Conservation (phyloP, 2,888 invertebrate genomes). For the Protophormia terraenovae region DNA sequence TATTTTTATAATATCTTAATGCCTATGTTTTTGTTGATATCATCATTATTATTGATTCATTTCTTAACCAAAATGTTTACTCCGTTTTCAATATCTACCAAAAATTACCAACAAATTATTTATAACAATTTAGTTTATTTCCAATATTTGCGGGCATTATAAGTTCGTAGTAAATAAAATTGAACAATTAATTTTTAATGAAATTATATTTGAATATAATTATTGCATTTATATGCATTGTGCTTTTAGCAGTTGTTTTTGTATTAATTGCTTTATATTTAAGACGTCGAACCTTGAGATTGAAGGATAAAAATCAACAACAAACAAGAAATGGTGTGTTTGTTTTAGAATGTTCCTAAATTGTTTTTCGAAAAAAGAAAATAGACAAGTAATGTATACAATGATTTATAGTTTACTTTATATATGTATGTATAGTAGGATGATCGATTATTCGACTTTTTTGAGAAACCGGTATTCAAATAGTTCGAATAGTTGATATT, state of each 20-base stretch:
- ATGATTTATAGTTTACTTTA: too few relatives aligned
- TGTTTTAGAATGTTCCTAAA: not conserved
- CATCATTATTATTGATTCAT: not conserved
- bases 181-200: conserved; percentile 23
- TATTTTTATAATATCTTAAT: not conserved
- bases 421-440: too few relatives aligned
- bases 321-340: not conserved
- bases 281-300: conserved; percentile 33
- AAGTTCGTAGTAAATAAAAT: conserved; percentile 6
- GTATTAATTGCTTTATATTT: conserved; percentile 45
- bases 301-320: conserved; percentile 25
- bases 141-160: conserved; percentile 22
- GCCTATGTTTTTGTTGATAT: not conserved
- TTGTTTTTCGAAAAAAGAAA: not conserved
- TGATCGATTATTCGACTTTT: too few relatives aligned
- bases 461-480: too few relatives aligned
- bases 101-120: not conserved
- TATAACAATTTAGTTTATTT: conserved; percentile 12
- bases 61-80: not conserved
- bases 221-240: conserved; percentile 55
- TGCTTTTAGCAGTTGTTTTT: conserved; percentile 38
- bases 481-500: too few relatives aligned
- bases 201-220: conserved; percentile 61
- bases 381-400: not conserved
- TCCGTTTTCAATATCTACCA: not conserved